Percentiles rank a stretch among this genome's conserved stretches.
Evolutionary conservation across 2,113 vertebrate genomes (phyloP).

Genomic region (Bufo bufo): DNA sequence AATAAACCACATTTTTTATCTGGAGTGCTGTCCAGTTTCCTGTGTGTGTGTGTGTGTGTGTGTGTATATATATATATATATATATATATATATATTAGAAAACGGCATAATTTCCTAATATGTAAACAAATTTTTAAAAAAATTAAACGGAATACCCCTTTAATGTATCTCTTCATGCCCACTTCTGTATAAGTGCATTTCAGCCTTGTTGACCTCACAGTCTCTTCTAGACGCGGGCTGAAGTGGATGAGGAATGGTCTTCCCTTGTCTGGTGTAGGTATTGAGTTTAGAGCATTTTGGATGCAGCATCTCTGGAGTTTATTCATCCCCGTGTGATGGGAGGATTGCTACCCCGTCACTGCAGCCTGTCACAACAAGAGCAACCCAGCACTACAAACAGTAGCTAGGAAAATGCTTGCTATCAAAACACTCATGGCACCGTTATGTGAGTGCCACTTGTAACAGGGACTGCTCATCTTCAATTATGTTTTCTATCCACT

Average conservation of each 20-base stretch:
- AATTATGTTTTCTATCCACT: neutral
- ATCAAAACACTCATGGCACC: neutral
- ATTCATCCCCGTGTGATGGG: neutral
- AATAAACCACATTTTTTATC: no score
- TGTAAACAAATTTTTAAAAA: no score
- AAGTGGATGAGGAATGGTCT: neutral
- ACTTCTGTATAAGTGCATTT: neutral
- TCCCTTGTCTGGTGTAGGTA: neutral
- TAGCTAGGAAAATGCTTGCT: neutral
- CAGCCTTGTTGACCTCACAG: neutral
- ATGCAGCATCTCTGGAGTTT: conserved; percentile 1
- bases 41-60: no score
- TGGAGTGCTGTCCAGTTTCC: no score
- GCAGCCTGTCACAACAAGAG: conserved; percentile 22
- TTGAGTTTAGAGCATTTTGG: neutral
- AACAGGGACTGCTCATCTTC: neutral
- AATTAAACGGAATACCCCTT: neutral
- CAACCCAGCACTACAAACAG: neutral
- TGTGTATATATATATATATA: no score
- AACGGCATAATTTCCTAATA: no score
- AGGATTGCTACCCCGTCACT: neutral
- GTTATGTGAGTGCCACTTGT: neutral
- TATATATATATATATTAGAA: no score
- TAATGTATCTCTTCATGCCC: neutral
- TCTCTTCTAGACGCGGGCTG: neutral